phyloP scores from a whole-genome alignment of 2,797 vertebrate genomes.

The Avahi laniger region DNA sequence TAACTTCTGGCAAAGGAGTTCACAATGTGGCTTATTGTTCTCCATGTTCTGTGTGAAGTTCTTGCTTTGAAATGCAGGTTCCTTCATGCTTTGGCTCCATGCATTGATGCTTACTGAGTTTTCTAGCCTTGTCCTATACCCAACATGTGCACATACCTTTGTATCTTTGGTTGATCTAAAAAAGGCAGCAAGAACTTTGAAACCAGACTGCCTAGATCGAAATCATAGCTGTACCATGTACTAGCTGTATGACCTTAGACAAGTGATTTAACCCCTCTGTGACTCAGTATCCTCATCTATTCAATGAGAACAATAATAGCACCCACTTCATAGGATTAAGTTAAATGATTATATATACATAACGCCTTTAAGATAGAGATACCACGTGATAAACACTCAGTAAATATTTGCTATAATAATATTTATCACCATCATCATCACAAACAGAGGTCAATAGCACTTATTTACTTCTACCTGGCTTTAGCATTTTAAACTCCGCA shows the following conservation, averaged over 20 bases:
- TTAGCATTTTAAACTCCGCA: background rate
- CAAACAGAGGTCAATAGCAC: background rate
- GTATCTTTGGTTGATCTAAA: background rate
- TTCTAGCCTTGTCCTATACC: background rate
- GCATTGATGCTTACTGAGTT: background rate
- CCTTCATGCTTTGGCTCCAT: background rate
- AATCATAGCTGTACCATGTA: background rate
- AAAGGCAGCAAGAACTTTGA: background rate
- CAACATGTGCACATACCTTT: background rate
- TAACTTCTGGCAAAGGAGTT: background rate
- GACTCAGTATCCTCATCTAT: background rate
- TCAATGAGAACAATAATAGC: background rate
- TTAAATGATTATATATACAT: background rate
- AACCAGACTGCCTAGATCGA: background rate
- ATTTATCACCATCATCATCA: background rate
- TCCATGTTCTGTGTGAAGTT: background rate
- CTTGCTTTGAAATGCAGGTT: background rate
- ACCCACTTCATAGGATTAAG: background rate
- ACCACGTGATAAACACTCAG: background rate
- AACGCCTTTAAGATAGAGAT: background rate
- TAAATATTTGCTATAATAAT: background rate
- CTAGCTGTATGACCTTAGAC: background rate
- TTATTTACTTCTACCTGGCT: background rate
- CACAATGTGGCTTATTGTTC: background rate
- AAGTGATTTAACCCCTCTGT: background rate